Evolutionary conservation across 2,113 vertebrate species (phyloP).

Genomic region (Sisor rabdophorus): DNA sequence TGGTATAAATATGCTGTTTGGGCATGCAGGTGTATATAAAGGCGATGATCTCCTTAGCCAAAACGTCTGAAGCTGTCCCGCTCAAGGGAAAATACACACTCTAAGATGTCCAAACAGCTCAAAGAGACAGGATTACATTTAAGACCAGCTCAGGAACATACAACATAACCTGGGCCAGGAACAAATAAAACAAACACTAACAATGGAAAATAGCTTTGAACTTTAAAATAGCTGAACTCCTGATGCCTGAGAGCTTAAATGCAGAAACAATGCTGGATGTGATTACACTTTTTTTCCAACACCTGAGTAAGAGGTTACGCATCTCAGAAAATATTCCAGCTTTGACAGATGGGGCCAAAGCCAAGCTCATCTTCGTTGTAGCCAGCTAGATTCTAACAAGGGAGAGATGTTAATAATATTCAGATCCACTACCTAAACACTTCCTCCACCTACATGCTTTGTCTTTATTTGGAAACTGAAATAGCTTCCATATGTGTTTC

Average conservation of each 20-base stretch:
- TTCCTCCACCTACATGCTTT: conserved; percentile 38
- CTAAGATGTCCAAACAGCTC: conserved; percentile 11
- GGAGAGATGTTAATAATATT: conserved; percentile 38
- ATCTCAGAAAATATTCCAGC: conserved; percentile 52
- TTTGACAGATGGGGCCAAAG: conserved; percentile 37
- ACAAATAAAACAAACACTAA: conserved; percentile 12
- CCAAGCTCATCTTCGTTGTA: conserved; percentile 47
- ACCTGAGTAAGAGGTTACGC: conserved; percentile 65
- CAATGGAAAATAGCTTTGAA: conserved; percentile 18
- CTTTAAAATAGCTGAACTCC: conserved; percentile 4
- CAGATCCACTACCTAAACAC: conserved; percentile 40
- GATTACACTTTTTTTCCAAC: conserved; percentile 62
- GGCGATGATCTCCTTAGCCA: not conserved
- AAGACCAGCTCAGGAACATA: conserved; percentile 9
- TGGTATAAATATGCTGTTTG: conserved; percentile 41
- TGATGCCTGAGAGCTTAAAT: conserved; percentile 13
- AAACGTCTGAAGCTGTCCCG: not conserved
- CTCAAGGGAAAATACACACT: conserved; percentile 4
- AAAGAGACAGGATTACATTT: conserved; percentile 31
- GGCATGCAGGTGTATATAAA: conserved; percentile 3
- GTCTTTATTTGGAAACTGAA: conserved; percentile 63
- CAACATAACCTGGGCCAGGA: conserved; percentile 17
- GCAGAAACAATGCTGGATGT: conserved; percentile 54
- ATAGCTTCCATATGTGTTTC: conserved; percentile 66
- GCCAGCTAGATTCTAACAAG: conserved; percentile 36